Conservation (phyloP, 2,797 vertebrate species). For the Lophius americanus region DNA sequence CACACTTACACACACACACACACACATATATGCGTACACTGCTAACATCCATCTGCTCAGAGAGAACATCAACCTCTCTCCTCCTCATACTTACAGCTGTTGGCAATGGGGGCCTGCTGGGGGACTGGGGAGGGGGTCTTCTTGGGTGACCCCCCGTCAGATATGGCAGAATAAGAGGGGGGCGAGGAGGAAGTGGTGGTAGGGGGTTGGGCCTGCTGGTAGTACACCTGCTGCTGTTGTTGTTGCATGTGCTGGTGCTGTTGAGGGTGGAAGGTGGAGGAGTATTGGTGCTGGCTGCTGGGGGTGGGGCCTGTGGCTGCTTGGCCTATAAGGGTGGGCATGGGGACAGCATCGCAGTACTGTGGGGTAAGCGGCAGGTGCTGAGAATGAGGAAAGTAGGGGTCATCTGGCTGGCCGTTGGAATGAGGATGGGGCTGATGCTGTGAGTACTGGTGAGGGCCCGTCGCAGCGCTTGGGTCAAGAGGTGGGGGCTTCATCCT, state of each 20-base stretch:
- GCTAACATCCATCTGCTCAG: constrained; percentile 50
- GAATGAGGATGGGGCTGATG: constrained; percentile 66
- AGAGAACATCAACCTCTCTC: constrained; percentile 64
- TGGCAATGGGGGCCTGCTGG: constrained; percentile 84
- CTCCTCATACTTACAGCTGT: constrained; percentile 91
- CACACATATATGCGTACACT: constrained; percentile 17
- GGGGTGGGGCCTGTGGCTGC: constrained; percentile 71
- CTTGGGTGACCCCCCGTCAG: constrained; percentile 88
- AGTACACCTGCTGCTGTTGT: constrained; percentile 82
- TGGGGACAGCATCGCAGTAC: constrained; percentile 78
- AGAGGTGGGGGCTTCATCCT: constrained; percentile 77
- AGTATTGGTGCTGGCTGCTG: constrained; percentile 73
- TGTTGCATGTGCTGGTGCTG: constrained; percentile 74
- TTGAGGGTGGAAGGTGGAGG: constrained; percentile 80
- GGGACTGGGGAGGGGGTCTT: constrained; percentile 89
- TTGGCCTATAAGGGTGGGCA: constrained; percentile 74
- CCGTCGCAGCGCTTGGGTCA: constrained; percentile 55
- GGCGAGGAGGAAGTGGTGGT: constrained; percentile 80
- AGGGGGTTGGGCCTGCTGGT: constrained; percentile 81
- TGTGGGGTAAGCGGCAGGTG: constrained; percentile 70
- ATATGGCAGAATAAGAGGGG: constrained; percentile 87
- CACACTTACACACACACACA: constrained; percentile 21
- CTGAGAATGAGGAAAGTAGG: constrained; percentile 74
- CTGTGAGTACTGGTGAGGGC: constrained; percentile 68
- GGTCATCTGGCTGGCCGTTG: constrained; percentile 78